Evolutionary conservation across 2,888 invertebrate species (phyloP), one percentile per base, ranked within the genome.

Genomic region (Meiosimyza platycephala): DNA sequence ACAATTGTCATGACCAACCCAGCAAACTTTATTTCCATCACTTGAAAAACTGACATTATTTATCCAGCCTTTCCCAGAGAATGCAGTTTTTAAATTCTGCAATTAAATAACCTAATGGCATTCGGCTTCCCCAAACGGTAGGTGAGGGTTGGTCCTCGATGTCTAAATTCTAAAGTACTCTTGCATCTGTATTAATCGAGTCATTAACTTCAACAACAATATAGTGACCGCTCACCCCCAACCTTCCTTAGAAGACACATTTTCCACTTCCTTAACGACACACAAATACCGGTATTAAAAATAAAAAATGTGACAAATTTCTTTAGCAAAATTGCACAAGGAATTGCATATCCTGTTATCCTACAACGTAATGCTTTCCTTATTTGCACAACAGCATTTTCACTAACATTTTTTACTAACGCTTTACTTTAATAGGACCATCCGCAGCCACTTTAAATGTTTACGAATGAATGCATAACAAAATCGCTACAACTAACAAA

Each of bases 391-490:
- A 40, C 40, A 40, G 40, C 40, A 9, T 40, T 40, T 40, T 40
- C 40, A 40, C 40, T 40, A 9, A 28, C 4, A 28, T 28, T 28
- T 28, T 28, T 3, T 28, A 28, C 28, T 11, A 54, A 18, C 28
- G 68, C 28, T 57, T 59, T 15, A 22, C 50, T 68, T 68, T 68
- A 68, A 68, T 59, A 48, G 68, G 18, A 18, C 62, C 82, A 81
- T 81, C 81, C 81, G 81, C 82, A 82, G 82, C 82, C 81, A 81
- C 82, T 82, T 83, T 81, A 83, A 82, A 80, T 82, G 82, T 80
- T 82, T 83, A 81, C 82, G 82, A 80, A 80, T 80, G 81, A 81
- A 83, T 82, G 83, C 81, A 79, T 81, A 83, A 81, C 80, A 82
- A 82, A 82, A 82, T 82, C 82, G 82, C 80, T 50, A 33, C 28